phyloP scores from a whole-genome alignment of 2,797 vertebrate genomes.

The Muscicapa striata region DNA sequence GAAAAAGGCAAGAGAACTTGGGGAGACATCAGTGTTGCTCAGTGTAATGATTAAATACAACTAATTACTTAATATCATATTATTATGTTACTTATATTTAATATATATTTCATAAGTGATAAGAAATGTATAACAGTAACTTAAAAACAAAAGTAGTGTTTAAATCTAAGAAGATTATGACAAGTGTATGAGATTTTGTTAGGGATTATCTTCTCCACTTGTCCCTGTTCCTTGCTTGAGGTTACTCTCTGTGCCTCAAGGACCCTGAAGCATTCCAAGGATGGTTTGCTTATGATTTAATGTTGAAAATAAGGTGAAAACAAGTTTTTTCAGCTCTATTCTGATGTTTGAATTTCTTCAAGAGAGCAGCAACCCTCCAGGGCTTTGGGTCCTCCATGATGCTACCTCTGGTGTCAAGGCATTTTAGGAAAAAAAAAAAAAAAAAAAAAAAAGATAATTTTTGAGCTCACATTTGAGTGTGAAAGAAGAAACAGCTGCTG shows the following conservation, averaged over 20 bases:
- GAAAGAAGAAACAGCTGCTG: neutral
- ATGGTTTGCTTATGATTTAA: neutral
- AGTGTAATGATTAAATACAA: neutral
- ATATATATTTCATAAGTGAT: rapidly evolving
- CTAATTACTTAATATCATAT: neutral
- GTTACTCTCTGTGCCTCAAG: neutral
- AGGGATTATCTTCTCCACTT: neutral
- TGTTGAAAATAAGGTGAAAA: neutral
- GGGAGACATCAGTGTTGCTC: neutral
- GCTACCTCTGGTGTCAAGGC: neutral
- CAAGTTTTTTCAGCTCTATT: neutral
- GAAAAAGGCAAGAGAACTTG: neutral
- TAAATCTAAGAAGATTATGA: neutral
- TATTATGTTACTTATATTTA: no score
- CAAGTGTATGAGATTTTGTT: rapidly evolving
- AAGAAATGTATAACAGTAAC: neutral
- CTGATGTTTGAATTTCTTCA: neutral
- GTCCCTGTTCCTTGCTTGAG: neutral
- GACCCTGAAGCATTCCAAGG: neutral
- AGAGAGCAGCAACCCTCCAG: neutral
- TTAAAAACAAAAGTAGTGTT: neutral
- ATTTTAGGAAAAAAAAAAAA: neutral
- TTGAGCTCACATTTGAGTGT: neutral
- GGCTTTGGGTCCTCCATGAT: neutral
- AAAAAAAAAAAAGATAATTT: neutral